phyloP scores from a whole-genome alignment of 2,888 invertebrate species.

The Candidula unifasciata region DNA sequence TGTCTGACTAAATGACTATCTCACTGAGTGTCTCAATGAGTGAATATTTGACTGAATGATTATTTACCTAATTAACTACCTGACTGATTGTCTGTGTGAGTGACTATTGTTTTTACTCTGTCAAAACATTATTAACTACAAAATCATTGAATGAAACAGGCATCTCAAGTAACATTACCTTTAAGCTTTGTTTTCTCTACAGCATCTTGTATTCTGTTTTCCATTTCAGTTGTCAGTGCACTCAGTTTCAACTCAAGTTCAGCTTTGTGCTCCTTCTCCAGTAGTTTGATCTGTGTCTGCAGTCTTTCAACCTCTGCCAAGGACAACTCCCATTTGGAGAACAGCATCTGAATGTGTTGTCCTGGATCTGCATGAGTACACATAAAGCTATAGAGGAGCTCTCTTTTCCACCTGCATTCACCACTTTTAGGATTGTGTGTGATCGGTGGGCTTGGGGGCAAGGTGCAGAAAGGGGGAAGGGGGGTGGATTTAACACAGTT shows the following conservation, averaged over 20 bases:
- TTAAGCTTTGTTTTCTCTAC: constrained; percentile 71
- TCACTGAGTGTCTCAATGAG: too few relatives aligned
- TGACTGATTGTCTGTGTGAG: too few relatives aligned
- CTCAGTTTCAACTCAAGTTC: constrained; percentile 66
- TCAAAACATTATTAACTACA: neutral
- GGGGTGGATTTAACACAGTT: too few relatives aligned
- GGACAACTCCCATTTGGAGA: constrained; percentile 69
- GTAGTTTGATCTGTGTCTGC: constrained; percentile 61
- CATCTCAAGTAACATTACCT: constrained; percentile 58
- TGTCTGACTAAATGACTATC: too few relatives aligned
- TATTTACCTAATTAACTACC: too few relatives aligned
- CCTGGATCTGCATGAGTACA: constrained; percentile 64
- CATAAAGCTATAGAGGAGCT: neutral
- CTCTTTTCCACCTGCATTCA: too few relatives aligned
- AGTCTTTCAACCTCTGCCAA: constrained; percentile 69
- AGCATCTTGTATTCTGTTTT: constrained; percentile 66
- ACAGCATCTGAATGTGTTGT: constrained; percentile 70
- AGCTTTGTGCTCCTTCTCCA: constrained; percentile 64
- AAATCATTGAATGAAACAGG: neutral
- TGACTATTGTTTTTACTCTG: too few relatives aligned
- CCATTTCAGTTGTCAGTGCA: constrained; percentile 62
- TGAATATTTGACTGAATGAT: too few relatives aligned
- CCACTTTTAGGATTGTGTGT: too few relatives aligned
- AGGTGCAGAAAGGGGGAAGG: too few relatives aligned
- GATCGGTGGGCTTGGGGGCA: too few relatives aligned